Conservation (phyloP, 1,140 invertebrate genomes). For the Eriosoma lanigerum region DNA sequence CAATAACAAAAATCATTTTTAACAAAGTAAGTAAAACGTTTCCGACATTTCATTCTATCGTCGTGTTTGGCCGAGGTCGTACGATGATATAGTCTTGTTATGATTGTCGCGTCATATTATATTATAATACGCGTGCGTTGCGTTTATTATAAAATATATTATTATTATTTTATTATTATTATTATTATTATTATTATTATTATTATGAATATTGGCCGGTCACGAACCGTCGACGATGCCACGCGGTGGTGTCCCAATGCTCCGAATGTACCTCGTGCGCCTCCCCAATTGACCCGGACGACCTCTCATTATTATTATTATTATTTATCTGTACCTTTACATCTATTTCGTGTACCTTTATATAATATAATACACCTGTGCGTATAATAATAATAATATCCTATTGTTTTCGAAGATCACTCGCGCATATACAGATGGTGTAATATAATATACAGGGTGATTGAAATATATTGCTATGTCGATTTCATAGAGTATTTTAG, state of each 20-base stretch:
- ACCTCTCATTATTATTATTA: conserved; percentile 29
- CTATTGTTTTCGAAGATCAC: conserved; percentile 18
- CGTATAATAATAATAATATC: not conserved
- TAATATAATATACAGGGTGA: not conserved
- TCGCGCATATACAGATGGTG: not conserved
- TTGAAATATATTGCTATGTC: not conserved
- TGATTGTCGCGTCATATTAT: no score
- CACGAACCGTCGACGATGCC: conserved; percentile 21
- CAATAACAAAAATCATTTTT: no score
- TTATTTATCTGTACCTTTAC: conserved; percentile 30
- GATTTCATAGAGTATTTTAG: no score
- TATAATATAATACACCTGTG: conserved; percentile 4
- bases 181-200: conserved; percentile 5
- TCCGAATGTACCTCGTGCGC: conserved; percentile 32
- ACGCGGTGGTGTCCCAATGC: conserved; percentile 15
- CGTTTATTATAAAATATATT: no score
- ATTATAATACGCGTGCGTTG: no score
- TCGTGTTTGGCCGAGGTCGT: no score
- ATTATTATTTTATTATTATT: not conserved
- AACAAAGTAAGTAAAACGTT: no score
- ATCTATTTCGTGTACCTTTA: conserved; percentile 16
- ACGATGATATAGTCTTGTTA: no score
- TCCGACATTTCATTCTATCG: no score
- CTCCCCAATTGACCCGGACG: conserved; percentile 26
- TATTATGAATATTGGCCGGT: conserved; percentile 18